Evolutionary conservation across 2,113 vertebrate genomes (phyloP).

Genomic region (Apistogramma diplotaenia): DNA sequence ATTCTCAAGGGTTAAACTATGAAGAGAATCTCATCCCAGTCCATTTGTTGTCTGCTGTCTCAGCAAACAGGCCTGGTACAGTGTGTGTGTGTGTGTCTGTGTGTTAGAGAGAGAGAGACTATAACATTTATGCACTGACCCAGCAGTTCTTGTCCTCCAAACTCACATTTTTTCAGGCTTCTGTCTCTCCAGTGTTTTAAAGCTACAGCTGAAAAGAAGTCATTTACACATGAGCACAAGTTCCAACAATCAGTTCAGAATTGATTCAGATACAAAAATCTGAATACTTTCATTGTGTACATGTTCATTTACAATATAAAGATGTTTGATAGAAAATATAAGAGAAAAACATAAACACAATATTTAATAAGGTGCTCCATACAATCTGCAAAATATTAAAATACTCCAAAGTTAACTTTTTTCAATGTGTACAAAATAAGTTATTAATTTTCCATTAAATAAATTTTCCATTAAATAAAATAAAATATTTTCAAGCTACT

Average conservation of each 20-base stretch:
- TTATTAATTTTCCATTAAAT: too few relatives aligned
- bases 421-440: background rate
- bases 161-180: background rate
- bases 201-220: background rate
- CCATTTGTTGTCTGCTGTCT: constrained; percentile 37
- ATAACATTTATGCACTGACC: background rate
- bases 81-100: background rate
- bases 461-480: too few relatives aligned
- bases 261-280: background rate
- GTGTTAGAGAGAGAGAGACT: accelerated
- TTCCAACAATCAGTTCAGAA: background rate
- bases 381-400: background rate
- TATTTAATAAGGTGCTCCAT: background rate
- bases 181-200: background rate
- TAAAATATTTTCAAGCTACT: background rate
- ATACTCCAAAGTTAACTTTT: background rate
- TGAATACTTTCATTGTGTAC: too few relatives aligned
- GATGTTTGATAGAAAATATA: background rate
- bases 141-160: background rate
- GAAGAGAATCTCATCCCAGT: constrained; percentile 41
- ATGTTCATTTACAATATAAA: background rate
- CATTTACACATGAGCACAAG: background rate
- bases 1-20: constrained; percentile 36
- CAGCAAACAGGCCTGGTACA: constrained; percentile 14
- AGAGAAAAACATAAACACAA: background rate